phyloP scores from a whole-genome alignment of 2,113 vertebrate genomes.

The Vanacampus margaritifer region DNA sequence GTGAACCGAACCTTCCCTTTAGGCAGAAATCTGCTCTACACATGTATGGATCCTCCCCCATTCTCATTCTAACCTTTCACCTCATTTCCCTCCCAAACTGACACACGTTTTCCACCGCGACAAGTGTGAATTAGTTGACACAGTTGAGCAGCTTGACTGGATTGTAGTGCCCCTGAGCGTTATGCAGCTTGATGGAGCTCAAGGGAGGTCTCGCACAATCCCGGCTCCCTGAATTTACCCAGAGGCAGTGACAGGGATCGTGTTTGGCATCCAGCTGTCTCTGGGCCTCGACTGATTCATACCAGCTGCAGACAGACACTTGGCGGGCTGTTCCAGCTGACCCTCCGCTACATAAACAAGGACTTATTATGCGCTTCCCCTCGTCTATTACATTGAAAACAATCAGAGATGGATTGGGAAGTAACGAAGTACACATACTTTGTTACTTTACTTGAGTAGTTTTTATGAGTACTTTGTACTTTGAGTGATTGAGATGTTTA shows the following conservation, averaged over 20 bases:
- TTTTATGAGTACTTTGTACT: no score
- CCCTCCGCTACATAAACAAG: not conserved
- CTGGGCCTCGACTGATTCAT: conserved; percentile 30
- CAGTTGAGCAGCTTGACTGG: conserved; percentile 19
- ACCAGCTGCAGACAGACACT: conserved; percentile 81
- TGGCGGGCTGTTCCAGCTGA: not conserved
- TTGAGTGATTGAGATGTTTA: no score
- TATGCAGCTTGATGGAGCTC: conserved; percentile 30
- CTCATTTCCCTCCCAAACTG: conserved; percentile 18
- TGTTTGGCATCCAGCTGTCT: conserved; percentile 64
- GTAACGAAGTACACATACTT: no score
- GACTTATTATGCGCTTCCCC: not conserved
- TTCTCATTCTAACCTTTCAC: conserved; percentile 35
- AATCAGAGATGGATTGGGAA: no score
- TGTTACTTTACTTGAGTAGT: no score
- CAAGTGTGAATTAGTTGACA: not conserved
- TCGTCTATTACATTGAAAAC: not conserved
- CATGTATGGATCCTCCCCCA: not conserved
- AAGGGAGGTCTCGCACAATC: conserved; percentile 39
- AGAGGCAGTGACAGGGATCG: conserved; percentile 5
- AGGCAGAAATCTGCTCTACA: conserved; percentile 32
- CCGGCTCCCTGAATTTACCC: conserved; percentile 34
- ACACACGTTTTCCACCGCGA: conserved; percentile 10
- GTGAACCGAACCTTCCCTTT: conserved; percentile 32
- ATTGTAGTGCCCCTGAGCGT: not conserved